These are phyloP conservation scores for Miichthys miiuy DNA, from an alignment of 2,797 vertebrate genomes.

Conservation along the genomic window DNA sequence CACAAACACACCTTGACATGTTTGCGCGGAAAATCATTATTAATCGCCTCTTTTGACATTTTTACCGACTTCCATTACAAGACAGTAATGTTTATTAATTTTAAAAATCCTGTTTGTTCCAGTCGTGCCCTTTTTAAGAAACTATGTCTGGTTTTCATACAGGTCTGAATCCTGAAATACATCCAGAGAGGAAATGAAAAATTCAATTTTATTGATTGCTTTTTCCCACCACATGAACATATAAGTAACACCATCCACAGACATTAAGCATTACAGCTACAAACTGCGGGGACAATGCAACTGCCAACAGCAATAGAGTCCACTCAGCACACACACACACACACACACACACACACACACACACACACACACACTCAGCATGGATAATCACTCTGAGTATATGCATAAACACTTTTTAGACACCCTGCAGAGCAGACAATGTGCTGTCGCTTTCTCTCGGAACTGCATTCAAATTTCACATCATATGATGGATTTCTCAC, in stretches of 20 bases:
- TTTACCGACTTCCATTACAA: conserved; percentile 47
- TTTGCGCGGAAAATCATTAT: conserved; percentile 57
- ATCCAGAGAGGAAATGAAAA: conserved; percentile 21
- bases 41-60: conserved; percentile 57
- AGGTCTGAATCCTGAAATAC: conserved; percentile 35
- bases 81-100: conserved; percentile 53
- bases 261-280: conserved; percentile 20
- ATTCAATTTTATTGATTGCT: conserved; percentile 46
- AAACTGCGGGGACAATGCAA: conserved; percentile 26
- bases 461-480: conserved; percentile 18
- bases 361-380: conserved; percentile 15
- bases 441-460: background rate
- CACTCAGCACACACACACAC: conserved; percentile 20
- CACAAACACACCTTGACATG: conserved; percentile 39
- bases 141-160: conserved; percentile 16
- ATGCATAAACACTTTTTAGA: conserved; percentile 40
- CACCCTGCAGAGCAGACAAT: conserved; percentile 32
- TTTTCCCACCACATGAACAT: conserved; percentile 30
- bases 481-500: background rate
- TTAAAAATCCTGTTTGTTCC: conserved; percentile 61
- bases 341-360: conserved; percentile 12
- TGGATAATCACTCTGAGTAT: conserved; percentile 48
- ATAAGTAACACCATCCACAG: conserved; percentile 38
- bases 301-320: conserved; percentile 46
- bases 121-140: conserved; percentile 48